These are phyloP conservation scores for Trichosurus vulpecula DNA, from an alignment of 2,797 vertebrate genomes.

Conservation along the genomic window DNA sequence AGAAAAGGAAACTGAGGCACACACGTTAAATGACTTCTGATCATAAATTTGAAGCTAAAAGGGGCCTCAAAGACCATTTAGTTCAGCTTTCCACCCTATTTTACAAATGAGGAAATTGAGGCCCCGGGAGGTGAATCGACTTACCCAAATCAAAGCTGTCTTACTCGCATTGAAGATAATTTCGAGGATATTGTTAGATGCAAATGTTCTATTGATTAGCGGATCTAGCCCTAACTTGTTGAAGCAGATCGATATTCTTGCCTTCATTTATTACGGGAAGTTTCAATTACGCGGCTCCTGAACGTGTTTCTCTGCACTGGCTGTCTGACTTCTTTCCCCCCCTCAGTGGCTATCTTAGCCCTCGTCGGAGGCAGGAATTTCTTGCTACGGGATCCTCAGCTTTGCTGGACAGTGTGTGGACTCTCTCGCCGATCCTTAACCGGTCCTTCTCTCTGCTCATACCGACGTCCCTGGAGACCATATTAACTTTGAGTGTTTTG, in stretches of 20 bases:
- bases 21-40: not conserved
- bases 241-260: not conserved
- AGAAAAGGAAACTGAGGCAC: not conserved
- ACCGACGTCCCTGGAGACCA: not conserved
- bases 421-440: not conserved
- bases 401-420: not conserved
- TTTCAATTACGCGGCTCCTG: not conserved
- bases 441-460: not conserved
- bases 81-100: not conserved
- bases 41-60: not conserved
- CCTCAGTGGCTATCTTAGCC: not conserved
- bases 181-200: not conserved
- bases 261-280: not conserved
- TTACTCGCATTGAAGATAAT: not conserved
- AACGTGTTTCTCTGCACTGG: not conserved
- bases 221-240: not conserved
- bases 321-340: not conserved
- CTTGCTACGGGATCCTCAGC: not conserved
- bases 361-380: not conserved
- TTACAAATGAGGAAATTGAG: not conserved
- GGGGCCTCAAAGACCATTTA: not conserved
- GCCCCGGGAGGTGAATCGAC: not conserved
- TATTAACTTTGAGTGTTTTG: not conserved
- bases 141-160: not conserved
- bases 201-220: not conserved